phyloP scores from a whole-genome alignment of 2,797 vertebrate genomes.

The Xenops minutus region DNA sequence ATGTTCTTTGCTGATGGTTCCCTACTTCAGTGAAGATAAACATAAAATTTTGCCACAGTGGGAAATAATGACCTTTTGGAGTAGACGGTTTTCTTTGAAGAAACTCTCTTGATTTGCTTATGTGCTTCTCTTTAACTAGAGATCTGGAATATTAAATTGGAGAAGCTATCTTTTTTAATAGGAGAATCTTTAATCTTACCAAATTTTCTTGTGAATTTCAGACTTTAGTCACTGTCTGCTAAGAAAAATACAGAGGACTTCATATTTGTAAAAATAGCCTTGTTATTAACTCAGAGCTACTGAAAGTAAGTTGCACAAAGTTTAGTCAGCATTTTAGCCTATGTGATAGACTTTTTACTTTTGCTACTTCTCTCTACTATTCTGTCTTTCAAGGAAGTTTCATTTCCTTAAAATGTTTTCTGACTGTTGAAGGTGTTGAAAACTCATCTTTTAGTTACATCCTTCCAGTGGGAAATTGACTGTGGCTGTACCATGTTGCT shows the following conservation, averaged over 20 bases:
- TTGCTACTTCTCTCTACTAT: neutral
- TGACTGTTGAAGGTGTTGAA: neutral
- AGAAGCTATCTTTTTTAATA: neutral
- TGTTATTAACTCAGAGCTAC: neutral
- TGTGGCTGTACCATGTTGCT: neutral
- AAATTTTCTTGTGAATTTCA: neutral
- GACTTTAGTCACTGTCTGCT: neutral
- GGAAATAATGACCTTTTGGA: neutral
- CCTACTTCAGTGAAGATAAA: neutral
- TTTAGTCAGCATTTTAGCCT: neutral
- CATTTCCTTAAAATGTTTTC: neutral
- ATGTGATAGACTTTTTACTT: neutral
- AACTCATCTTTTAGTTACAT: neutral
- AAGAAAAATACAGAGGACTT: neutral
- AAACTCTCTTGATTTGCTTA: neutral
- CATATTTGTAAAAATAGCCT: neutral
- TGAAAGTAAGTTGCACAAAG: neutral
- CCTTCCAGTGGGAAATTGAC: neutral
- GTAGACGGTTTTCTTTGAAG: neutral
- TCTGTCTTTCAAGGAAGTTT: neutral
- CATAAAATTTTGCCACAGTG: neutral
- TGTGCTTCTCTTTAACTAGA: neutral
- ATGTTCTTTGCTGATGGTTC: neutral
- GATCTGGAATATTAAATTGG: neutral
- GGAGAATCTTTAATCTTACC: neutral